A percentile compares a stretch with the other conserved stretches of the same genome.
These are phyloP conservation scores for Nomada hirtipes DNA, from an alignment of 2,888 invertebrate genomes.

Conservation along the genomic window DNA sequence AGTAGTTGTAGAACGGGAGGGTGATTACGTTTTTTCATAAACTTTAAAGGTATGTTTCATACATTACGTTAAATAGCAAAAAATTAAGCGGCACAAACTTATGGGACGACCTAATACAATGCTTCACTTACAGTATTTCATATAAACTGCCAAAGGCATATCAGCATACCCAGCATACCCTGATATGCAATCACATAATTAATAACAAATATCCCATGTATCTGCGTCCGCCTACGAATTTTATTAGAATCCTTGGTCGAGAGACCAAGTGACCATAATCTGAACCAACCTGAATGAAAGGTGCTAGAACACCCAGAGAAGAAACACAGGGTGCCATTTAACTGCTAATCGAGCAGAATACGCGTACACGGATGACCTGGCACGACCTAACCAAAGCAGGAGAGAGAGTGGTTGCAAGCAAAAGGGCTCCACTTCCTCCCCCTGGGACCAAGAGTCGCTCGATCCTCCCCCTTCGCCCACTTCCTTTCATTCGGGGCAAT, in stretches of 20 bases:
- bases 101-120: no score
- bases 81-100: no score
- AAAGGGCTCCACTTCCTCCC: slow-evolving; percentile 72
- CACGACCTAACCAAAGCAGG: slow-evolving; percentile 76
- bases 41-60: no score
- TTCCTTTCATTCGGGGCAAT: slow-evolving; percentile 83
- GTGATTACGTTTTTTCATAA: no score
- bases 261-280: neutral
- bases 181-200: no score
- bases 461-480: slow-evolving; percentile 63
- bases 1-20: no score
- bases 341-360: slow-evolving; percentile 80
- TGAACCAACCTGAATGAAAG: slow-evolving; percentile 8
- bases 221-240: neutral
- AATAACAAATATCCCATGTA: neutral
- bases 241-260: no score
- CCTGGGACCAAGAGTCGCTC: slow-evolving; percentile 8
- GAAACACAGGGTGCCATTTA: slow-evolving; percentile 73
- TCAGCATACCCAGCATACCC: no score
- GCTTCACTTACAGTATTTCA: no score
- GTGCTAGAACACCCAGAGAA: neutral
- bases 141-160: no score
- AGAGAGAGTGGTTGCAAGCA: slow-evolving; percentile 80
- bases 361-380: slow-evolving; percentile 77
- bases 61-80: no score